A percentile compares a stretch with the other conserved stretches of the same genome.
Evolutionary conservation across 2,113 vertebrate genomes (phyloP).

Genomic region (Seriola dumerili): DNA sequence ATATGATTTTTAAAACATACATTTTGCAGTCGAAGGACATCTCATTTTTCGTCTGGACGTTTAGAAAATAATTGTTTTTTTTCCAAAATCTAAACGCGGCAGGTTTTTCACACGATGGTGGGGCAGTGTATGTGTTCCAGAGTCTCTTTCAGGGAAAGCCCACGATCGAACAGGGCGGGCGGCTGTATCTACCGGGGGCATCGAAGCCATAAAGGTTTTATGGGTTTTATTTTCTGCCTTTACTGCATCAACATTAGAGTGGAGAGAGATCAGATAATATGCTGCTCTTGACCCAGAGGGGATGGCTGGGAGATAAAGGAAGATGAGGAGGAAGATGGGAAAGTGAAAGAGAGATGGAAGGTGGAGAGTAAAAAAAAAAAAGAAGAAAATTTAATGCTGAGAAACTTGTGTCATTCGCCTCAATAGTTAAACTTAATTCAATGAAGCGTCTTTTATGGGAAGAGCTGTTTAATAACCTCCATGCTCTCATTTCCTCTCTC

Average conservation of each 20-base stretch:
- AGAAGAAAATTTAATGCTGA: slow-evolving; percentile 9
- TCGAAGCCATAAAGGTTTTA: slow-evolving; percentile 40
- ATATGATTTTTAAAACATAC: background rate
- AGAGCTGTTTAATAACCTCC: slow-evolving; percentile 5
- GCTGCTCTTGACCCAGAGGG: slow-evolving; percentile 39
- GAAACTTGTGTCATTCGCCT: background rate
- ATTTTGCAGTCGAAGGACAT: background rate
- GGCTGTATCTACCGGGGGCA: slow-evolving; percentile 14
- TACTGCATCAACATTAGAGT: slow-evolving; percentile 51
- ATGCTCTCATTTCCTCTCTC: background rate
- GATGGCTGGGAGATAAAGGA: slow-evolving; percentile 13
- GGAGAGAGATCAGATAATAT: slow-evolving; percentile 57
- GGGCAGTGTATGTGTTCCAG: too few relatives aligned
- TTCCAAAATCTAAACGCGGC: background rate
- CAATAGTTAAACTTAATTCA: slow-evolving; percentile 26
- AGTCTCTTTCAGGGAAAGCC: slow-evolving; percentile 7
- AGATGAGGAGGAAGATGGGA: slow-evolving; percentile 12
- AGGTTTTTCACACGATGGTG: background rate
- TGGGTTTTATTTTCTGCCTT: slow-evolving; percentile 52
- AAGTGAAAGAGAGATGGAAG: slow-evolving; percentile 2
- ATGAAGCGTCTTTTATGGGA: slow-evolving; percentile 29
- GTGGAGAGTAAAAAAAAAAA: background rate
- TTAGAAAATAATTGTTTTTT: too few relatives aligned
- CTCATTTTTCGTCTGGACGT: background rate
- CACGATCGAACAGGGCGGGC: background rate